Evolutionary conservation across 2,113 vertebrate species (phyloP).

Genomic region (Anolis sagrei): DNA sequence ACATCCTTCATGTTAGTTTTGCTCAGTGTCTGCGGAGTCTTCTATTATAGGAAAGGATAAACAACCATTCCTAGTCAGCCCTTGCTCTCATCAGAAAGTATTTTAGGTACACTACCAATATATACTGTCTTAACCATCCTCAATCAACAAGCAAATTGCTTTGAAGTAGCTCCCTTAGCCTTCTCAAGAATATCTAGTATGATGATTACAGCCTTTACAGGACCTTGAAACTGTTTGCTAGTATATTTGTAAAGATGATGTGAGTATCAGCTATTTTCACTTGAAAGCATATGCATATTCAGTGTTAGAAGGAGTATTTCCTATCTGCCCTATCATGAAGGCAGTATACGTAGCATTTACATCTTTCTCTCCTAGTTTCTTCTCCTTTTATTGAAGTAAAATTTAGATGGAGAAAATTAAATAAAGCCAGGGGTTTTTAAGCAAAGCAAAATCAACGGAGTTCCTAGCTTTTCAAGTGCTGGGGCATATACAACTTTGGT

Average conservation of each 20-base stretch:
- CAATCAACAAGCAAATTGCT: conserved; percentile 20
- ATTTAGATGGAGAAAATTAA: conserved; percentile 38
- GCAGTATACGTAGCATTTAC: conserved; percentile 28
- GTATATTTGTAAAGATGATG: not conserved
- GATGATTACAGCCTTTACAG: not conserved
- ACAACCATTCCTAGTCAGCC: not conserved
- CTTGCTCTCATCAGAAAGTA: not conserved
- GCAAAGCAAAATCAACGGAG: conserved; percentile 40
- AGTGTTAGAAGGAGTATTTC: not conserved
- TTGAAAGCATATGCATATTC: not conserved
- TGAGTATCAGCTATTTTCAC: not conserved
- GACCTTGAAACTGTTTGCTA: not conserved
- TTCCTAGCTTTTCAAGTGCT: conserved; percentile 45
- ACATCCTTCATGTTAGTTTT: not conserved
- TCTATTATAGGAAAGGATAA: not conserved
- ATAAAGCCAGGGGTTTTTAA: conserved; percentile 13
- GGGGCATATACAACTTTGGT: conserved; percentile 49
- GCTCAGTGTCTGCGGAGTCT: not conserved
- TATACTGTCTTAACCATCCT: not conserved
- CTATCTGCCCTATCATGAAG: conserved; percentile 5
- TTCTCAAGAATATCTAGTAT: not conserved
- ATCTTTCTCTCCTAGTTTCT: conserved; percentile 35
- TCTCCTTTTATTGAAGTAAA: conserved; percentile 16
- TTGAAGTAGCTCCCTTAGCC: not conserved
- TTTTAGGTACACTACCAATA: not conserved